These are phyloP conservation scores for Pyrgus malvae DNA, from an alignment of 2,888 invertebrate species.

Conservation along the genomic window DNA sequence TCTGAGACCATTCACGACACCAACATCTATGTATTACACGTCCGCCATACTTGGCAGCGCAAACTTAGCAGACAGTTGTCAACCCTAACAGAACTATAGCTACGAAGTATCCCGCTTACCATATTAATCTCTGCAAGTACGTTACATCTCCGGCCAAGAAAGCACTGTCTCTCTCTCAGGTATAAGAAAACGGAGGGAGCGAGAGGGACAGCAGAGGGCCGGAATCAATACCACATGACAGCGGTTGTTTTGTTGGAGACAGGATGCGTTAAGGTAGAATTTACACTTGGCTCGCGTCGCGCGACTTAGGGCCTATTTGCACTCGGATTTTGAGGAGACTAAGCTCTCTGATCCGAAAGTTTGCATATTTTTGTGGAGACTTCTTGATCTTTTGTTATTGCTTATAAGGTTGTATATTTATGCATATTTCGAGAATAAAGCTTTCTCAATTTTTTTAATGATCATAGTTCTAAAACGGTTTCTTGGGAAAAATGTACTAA, in stretches of 20 bases:
- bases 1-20: no score
- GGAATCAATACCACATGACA: slow-evolving; percentile 77
- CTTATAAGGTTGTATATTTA: no score
- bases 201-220: slow-evolving; percentile 57
- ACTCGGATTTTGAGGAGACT: no score
- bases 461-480: no score
- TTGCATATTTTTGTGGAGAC: no score
- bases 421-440: no score
- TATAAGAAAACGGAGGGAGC: slow-evolving; percentile 28
- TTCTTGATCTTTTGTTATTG: no score
- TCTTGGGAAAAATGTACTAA: no score
- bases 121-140: slow-evolving; percentile 42
- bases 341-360: no score
- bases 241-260: slow-evolving; percentile 66
- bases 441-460: no score
- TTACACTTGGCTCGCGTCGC: slow-evolving; percentile 1
- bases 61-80: background rate
- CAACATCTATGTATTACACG: background rate
- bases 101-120: slow-evolving; percentile 33
- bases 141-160: slow-evolving; percentile 40
- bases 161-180: slow-evolving; percentile 31
- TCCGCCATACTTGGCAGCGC: background rate
- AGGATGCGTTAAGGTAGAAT: slow-evolving; percentile 18
- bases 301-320: no score
- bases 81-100: slow-evolving; percentile 22